Evolutionary conservation across 2,113 vertebrate genomes (phyloP).

Genomic region (Chroicocephalus ridibundus): DNA sequence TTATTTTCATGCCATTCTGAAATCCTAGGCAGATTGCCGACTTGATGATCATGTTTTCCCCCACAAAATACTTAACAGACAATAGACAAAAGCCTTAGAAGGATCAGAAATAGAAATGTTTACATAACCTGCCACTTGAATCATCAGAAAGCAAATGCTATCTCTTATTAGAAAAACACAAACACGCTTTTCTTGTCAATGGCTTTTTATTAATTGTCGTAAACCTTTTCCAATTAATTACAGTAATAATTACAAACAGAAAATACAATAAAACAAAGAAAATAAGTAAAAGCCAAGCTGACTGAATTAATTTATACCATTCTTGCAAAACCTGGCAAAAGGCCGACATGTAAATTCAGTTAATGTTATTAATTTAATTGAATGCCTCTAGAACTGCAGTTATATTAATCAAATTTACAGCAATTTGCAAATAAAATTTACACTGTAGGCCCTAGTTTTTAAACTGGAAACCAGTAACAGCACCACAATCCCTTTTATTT

Average conservation of each 20-base stretch:
- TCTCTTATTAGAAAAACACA: constrained; percentile 36
- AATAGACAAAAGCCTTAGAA: constrained; percentile 60
- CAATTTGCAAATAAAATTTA: background rate
- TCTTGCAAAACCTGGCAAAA: background rate
- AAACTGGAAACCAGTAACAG: background rate
- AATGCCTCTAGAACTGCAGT: background rate
- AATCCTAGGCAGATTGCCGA: constrained; percentile 68
- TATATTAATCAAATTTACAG: background rate
- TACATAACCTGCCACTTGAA: constrained; percentile 62
- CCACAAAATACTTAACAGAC: constrained; percentile 54
- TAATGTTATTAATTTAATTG: constrained; percentile 18
- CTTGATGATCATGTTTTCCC: constrained; percentile 49
- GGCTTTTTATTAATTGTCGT: background rate
- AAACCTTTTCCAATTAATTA: constrained; percentile 35
- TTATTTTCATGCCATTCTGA: constrained; percentile 69
- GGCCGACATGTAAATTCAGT: background rate
- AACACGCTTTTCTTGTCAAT: constrained; percentile 10
- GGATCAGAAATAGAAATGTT: constrained; percentile 68
- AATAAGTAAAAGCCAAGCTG: background rate
- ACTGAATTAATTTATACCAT: background rate
- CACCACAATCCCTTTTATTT: background rate
- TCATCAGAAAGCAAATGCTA: constrained; percentile 13
- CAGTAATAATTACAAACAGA: constrained; percentile 8
- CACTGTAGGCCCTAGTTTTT: background rate
- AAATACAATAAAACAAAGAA: background rate